phyloP scores from a whole-genome alignment of 2,888 invertebrate species.

The Eristalinus sepulchralis region DNA sequence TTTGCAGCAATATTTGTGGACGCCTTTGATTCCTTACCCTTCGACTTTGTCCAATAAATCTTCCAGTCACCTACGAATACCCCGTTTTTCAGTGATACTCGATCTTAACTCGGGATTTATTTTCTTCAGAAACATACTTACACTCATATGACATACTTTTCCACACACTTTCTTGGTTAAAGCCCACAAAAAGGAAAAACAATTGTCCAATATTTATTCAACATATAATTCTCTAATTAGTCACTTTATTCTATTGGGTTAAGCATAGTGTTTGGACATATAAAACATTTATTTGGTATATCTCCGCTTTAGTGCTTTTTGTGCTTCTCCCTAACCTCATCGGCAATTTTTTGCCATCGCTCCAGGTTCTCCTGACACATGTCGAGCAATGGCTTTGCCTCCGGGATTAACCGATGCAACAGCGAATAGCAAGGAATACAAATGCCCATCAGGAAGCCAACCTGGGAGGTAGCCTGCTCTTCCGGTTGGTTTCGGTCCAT shows the following conservation, averaged over 20 bases:
- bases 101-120: too few relatives aligned
- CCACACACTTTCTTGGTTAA: too few relatives aligned
- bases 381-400: constrained; percentile 86
- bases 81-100: too few relatives aligned
- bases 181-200: too few relatives aligned
- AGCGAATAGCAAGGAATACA: constrained; percentile 91
- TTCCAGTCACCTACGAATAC: too few relatives aligned
- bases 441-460: constrained; percentile 89
- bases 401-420: constrained; percentile 86
- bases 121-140: too few relatives aligned
- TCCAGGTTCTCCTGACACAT: constrained; percentile 85
- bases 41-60: too few relatives aligned
- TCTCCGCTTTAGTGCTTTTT: constrained; percentile 34
- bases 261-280: constrained; percentile 39
- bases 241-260: constrained; percentile 39
- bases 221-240: constrained; percentile 18
- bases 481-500: constrained; percentile 89
- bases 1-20: too few relatives aligned
- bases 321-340: constrained; percentile 67
- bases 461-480: constrained; percentile 89
- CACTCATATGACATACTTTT: too few relatives aligned
- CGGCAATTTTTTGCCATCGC: constrained; percentile 83
- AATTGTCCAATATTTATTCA: neutral
- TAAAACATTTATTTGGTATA: constrained; percentile 23
- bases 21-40: too few relatives aligned